phyloP scores from a whole-genome alignment of 2,797 vertebrate species.

The Potorous gilbertii region DNA sequence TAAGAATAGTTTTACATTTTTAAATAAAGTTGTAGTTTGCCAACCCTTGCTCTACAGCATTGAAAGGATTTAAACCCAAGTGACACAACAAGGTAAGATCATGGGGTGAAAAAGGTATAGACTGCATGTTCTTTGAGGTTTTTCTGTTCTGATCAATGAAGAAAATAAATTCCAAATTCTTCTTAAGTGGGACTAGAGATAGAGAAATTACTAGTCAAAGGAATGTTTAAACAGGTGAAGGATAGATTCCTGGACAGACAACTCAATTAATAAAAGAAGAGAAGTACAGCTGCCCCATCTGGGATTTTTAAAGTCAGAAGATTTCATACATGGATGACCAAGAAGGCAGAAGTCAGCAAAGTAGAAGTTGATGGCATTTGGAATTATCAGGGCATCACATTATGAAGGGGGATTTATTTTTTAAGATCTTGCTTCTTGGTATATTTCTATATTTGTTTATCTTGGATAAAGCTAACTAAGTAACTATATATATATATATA shows the following conservation, averaged over 20 bases:
- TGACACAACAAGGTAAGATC: neutral
- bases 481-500: too few relatives aligned
- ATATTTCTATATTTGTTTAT: neutral
- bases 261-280: neutral
- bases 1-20: neutral
- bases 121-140: neutral
- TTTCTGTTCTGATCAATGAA: neutral
- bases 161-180: neutral
- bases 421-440: neutral
- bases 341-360: neutral
- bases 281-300: neutral
- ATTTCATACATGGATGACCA: neutral
- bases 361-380: neutral
- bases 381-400: neutral
- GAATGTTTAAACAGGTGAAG: neutral
- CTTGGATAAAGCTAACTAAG: neutral
- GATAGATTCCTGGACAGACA: neutral
- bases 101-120: neutral
- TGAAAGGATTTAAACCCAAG: neutral
- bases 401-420: neutral
- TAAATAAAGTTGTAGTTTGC: neutral
- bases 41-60: neutral
- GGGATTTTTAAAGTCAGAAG: neutral
- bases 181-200: neutral
- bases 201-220: neutral